Conservation (phyloP, 1,140 invertebrate genomes). For the Globodera ellingtonae region DNA sequence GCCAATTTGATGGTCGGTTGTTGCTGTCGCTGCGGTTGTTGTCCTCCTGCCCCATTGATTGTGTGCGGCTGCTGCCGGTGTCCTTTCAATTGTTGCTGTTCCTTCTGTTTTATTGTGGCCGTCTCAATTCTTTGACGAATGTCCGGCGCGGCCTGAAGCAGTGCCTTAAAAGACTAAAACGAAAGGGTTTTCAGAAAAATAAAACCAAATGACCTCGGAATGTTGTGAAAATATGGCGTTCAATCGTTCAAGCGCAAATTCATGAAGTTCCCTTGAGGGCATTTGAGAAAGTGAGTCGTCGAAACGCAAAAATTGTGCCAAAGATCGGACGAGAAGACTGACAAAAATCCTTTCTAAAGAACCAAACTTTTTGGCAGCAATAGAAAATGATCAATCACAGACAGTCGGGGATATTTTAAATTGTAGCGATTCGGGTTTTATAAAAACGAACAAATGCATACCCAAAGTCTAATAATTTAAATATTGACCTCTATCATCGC, state of each 20-base stretch:
- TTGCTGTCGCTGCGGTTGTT: slow-evolving; percentile 10
- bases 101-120: slow-evolving; percentile 24
- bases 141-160: slow-evolving; percentile 30
- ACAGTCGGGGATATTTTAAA: too few species aligned
- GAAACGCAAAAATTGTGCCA: slow-evolving; percentile 50
- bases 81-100: slow-evolving; percentile 17
- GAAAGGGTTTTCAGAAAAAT: neutral
- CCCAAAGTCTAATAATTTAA: slow-evolving; percentile 52
- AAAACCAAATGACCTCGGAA: slow-evolving; percentile 37
- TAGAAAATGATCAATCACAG: too few species aligned
- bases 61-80: slow-evolving; percentile 28
- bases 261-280: slow-evolving; percentile 46
- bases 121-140: slow-evolving; percentile 38
- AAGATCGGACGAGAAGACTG: slow-evolving; percentile 52
- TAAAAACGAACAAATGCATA: slow-evolving; percentile 32
- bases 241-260: slow-evolving; percentile 54
- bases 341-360: slow-evolving; percentile 47
- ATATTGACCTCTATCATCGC: slow-evolving; percentile 77
- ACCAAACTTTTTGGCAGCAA: too few species aligned
- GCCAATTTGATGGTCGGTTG: slow-evolving; percentile 42
- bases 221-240: slow-evolving; percentile 52
- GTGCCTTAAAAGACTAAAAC: slow-evolving; percentile 26
- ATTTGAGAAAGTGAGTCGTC: slow-evolving; percentile 10
- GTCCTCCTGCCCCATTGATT: neutral
- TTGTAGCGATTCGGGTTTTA: neutral